Base-by-base conservation (phyloP, 2,797 vertebrate genomes). In the Megaceryle alcyon region DNA sequence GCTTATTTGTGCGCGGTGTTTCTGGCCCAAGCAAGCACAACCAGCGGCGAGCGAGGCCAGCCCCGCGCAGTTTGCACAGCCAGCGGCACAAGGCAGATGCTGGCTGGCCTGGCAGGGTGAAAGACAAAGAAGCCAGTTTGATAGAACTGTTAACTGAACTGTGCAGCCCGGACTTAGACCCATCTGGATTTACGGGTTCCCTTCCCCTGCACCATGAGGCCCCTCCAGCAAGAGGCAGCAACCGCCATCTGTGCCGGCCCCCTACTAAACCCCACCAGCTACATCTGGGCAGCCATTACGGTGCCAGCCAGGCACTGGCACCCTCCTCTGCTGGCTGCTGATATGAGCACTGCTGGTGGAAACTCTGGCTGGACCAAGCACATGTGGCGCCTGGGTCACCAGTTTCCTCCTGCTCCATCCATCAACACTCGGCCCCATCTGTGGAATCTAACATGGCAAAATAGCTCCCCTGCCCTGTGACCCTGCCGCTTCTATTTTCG, bases 211-310 rank as follows among this genome's bases (percentile, higher is more conserved):
- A 61, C 53, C 0, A 0, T 1, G 4, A 66, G 25, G 68, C 10
- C 8, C 8, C 65, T 77, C 64, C 51, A 20, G 21, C 31, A 43
- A n/a, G 44, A 82, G 25, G 51, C n/a, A 86, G 44, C 0, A 4
- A 60, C 41, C 57, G 26, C 21, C n/a, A 51, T 5, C 25, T 3
- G 3, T 35, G 17, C 1, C 1, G 35, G 29, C 51, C 22, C 41
- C 22, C 59, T n/a, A 29, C 43, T 33, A 66, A 61, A 44, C 12
- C 25, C 39, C 26, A 22, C 9, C 4, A 1, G 54, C 31, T 35
- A 53, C 3, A 1, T 16, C 56, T 33, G 28, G 29, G n/a, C 0
- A 2, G 44, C 17, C 3, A 2, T 49, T 1, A 0, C 2, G 5
- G 48, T 33, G 15, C 29, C 0, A 1, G 33, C 37, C 0, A 1